Percentiles rank a stretch among this genome's conserved stretches.
phyloP scores from a whole-genome alignment of 2,113 vertebrate genomes.

The Leucopsar rothschildi region DNA sequence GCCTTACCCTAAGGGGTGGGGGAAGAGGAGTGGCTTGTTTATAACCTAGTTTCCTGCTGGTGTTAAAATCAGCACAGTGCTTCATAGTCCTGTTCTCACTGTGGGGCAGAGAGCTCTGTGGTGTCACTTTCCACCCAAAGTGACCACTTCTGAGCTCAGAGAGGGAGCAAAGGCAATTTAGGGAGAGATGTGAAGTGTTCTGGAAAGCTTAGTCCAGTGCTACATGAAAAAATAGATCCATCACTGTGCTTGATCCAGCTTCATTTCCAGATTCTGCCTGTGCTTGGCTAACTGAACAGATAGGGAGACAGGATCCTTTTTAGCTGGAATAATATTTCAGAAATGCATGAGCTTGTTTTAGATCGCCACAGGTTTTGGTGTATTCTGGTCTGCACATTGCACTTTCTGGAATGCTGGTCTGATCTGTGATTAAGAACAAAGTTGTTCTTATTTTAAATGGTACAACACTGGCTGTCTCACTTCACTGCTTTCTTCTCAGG shows the following conservation, averaged over 20 bases:
- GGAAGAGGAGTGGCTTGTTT: not conserved
- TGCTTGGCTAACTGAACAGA: not conserved
- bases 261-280: not conserved
- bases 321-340: not conserved
- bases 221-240: not conserved
- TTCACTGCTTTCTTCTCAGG: not conserved
- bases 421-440: not conserved
- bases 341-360: not conserved
- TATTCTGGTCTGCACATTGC: not conserved
- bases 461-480: not conserved
- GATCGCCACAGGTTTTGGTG: not conserved
- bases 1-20: accelerated
- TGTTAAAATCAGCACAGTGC: not conserved
- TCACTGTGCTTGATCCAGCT: not conserved
- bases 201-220: not conserved
- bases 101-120: accelerated
- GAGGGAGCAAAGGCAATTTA: not conserved
- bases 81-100: not conserved
- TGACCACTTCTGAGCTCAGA: not conserved
- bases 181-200: not conserved
- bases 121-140: not conserved
- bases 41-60: not conserved
- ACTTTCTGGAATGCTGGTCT: not conserved
- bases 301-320: not conserved
- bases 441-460: not conserved